Conservation (phyloP, 1,140 invertebrate species). For the Matsumurasca onukii region DNA sequence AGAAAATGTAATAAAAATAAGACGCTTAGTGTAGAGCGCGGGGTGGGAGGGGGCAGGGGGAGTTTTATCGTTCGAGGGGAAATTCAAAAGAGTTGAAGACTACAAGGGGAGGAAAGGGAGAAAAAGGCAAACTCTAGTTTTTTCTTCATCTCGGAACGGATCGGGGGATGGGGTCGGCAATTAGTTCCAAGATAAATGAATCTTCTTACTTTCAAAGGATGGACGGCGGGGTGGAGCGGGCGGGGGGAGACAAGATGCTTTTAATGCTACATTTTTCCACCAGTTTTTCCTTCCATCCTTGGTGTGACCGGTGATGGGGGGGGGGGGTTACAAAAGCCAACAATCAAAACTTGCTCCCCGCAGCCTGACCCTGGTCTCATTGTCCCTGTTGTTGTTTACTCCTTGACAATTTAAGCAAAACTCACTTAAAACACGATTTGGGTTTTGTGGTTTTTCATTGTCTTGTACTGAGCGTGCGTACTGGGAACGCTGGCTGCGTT, state of each 20-base stretch:
- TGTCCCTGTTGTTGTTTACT: too few species aligned
- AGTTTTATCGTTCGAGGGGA: conserved; percentile 28
- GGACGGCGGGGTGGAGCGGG: conserved; percentile 7
- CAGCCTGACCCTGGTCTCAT: conserved; percentile 12
- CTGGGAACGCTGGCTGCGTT: too few species aligned
- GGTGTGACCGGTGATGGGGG: neutral
- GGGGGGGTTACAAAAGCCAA: conserved; percentile 8
- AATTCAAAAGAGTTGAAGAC: conserved; percentile 24
- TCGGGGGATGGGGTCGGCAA: conserved; percentile 30
- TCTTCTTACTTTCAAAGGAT: conserved; percentile 36
- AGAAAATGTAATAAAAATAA: conserved; percentile 32
- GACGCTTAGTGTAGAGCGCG: neutral
- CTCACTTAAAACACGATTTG: too few species aligned
- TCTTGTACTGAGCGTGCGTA: too few species aligned
- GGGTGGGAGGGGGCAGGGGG: conserved; percentile 1
- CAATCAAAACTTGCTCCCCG: conserved; percentile 15
- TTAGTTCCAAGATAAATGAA: conserved; percentile 37
- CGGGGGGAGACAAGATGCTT: conserved; percentile 22
- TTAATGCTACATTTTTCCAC: conserved; percentile 24
- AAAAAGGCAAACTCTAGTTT: conserved; percentile 36
- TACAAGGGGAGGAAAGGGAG: conserved; percentile 19
- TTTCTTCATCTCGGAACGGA: conserved; percentile 20
- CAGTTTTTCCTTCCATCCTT: conserved; percentile 14
- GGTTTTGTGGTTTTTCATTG: too few species aligned
- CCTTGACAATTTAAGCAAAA: too few species aligned